Evolutionary conservation across 1,140 invertebrate species (phyloP).

Genomic region (Drosophila ogumai): DNA sequence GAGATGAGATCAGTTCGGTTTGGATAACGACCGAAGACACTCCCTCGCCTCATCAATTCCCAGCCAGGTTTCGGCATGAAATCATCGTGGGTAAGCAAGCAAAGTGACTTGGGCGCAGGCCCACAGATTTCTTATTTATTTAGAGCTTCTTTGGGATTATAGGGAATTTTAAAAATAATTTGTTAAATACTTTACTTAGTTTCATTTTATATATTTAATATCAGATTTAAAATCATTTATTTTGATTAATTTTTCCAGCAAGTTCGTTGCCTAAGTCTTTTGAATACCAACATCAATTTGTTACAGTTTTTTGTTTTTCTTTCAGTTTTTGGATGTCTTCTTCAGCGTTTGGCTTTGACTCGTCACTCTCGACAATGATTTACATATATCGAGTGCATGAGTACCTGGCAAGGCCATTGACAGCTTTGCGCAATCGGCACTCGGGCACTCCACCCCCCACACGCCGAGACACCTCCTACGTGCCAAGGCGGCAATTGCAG

Average conservation of each 20-base stretch:
- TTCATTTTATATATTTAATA: no score
- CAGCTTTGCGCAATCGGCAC: conserved; percentile 33
- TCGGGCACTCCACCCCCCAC: conserved; percentile 1
- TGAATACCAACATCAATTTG: background rate
- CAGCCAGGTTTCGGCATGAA: conserved; percentile 14
- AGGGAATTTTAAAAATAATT: no score
- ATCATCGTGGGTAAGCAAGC: background rate
- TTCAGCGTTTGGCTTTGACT: conserved; percentile 11
- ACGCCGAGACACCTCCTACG: conserved; percentile 47
- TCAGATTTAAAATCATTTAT: no score
- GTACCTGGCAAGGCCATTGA: conserved; percentile 41
- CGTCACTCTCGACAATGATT: conserved; percentile 29
- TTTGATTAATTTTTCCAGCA: no score
- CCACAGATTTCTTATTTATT: background rate
- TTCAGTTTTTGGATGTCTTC: background rate
- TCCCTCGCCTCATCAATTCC: conserved; percentile 18
- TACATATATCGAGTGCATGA: conserved; percentile 42
- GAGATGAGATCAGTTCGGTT: conserved; percentile 29
- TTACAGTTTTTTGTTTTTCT: background rate
- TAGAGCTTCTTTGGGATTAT: no score
- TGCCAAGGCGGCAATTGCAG: conserved; percentile 67
- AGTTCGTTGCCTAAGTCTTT: no score
- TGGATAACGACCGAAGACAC: conserved; percentile 19
- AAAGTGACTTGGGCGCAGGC: conserved; percentile 8
- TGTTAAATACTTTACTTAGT: no score